Conservation (phyloP, 2,113 vertebrate species). For the Phasianus colchicus region DNA sequence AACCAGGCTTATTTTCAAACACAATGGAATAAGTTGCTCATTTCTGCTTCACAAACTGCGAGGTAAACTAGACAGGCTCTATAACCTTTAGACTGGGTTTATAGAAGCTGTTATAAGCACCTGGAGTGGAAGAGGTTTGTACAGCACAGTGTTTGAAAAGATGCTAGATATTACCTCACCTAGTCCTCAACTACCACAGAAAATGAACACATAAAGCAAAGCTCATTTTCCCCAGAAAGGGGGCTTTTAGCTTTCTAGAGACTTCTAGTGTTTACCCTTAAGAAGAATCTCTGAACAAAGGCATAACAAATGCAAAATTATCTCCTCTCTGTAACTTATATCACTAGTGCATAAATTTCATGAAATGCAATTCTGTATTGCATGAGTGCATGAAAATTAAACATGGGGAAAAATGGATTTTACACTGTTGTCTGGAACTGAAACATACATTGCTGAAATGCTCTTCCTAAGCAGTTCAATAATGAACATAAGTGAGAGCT, state of each 20-base stretch:
- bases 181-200: not conserved
- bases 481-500: not conserved
- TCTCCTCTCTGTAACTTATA: not conserved
- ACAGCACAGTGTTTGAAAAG: not conserved
- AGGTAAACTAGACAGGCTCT: not conserved
- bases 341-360: not conserved
- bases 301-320: constrained; percentile 6
- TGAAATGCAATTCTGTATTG: constrained; percentile 33
- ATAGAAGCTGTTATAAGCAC: not conserved
- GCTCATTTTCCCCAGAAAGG: not conserved
- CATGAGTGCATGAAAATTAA: not conserved
- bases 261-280: not conserved
- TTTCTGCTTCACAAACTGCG: not conserved
- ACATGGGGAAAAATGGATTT: not conserved
- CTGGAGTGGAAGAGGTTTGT: not conserved
- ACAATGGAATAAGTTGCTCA: not conserved
- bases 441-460: not conserved
- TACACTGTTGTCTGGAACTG: not conserved
- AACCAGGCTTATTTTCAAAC: not conserved
- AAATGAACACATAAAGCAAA: constrained; percentile 2
- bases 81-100: not conserved
- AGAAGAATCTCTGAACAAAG: constrained; percentile 6
- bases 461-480: not conserved
- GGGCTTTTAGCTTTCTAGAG: not conserved
- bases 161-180: not conserved